Conservation (phyloP, 2,113 vertebrate genomes). For the Trematocara zebra region DNA sequence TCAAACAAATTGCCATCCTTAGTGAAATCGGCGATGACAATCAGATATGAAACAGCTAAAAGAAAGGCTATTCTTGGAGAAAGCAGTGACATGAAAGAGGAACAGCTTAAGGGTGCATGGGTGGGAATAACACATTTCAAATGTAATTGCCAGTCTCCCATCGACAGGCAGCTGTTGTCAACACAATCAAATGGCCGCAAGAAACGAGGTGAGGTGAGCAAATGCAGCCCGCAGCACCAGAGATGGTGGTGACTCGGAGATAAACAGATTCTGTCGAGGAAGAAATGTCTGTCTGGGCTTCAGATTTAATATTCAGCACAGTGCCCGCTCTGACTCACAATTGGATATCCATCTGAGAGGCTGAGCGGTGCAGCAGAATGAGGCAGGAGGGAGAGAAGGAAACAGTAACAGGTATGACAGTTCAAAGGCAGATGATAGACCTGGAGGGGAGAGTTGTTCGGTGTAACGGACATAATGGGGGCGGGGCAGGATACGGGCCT, state of each 20-base stretch:
- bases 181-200: conserved; percentile 47
- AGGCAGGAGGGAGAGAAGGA: not conserved
- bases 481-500: conserved; percentile 3
- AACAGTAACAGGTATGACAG: conserved; percentile 42
- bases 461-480: not conserved
- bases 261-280: conserved; percentile 52
- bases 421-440: conserved; percentile 31
- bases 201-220: conserved; percentile 35
- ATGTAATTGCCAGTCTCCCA: conserved; percentile 55
- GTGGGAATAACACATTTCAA: conserved; percentile 35
- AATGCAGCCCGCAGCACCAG: conserved; percentile 27
- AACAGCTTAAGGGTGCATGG: not conserved
- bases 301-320: conserved; percentile 56
- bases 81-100: not conserved
- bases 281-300: conserved; percentile 34
- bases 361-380: conserved; percentile 13
- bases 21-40: not conserved
- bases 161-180: conserved; percentile 53
- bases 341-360: conserved; percentile 37
- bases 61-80: conserved; percentile 9
- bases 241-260: conserved; percentile 34
- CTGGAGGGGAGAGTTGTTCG: conserved; percentile 23
- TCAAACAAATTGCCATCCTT: not conserved
- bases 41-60: not conserved
- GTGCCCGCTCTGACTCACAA: conserved; percentile 39